Base-by-base conservation (phyloP, 2,888 invertebrate species). In the Colletes collaris region DNA sequence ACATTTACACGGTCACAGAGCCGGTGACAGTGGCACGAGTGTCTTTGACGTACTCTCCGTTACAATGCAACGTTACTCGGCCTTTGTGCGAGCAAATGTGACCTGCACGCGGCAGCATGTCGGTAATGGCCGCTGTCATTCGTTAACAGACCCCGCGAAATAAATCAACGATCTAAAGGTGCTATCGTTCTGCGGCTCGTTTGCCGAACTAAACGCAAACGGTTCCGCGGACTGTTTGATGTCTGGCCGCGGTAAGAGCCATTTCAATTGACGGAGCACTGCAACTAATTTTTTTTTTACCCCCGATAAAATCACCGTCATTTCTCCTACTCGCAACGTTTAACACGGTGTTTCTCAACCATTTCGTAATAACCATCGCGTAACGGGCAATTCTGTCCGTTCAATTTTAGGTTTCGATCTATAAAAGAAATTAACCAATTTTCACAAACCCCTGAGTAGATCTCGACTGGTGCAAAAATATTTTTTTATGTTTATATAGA, bases 31-130 rank as follows among this genome's bases (percentile, higher is more conserved):
- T 76, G 49, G 76, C 62, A 68, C 77, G 83, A 79, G 81, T 87
- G 87, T 87, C 87, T 87, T 87, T 87, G 87, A 86, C 86, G 68
- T 86, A 83, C 81, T 85, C 87, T 62, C 79, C 60, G 86, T 87
- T 85, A 77, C 83, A 87, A 80, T 74, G 83, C 81, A 77, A 78
- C 71, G 72, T 66, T 58, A 67, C 56, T 59, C 69, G 67, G 65
- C 76, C 86, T 84, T 86, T 86, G 81, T 83, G 75, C 71, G 63
- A 56, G 73, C 77, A 79, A 78, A 80, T 78, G 76, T 85, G 74
- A 84, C 66, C 83, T 76, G 69, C 74, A 79, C 68, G 56, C 63
- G 69, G 77, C 80, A 73, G 85, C 72, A 79, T 65, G 70, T 72
- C 79, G 78, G 67, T 81, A 85, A 82, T 82, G 75, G 77, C 35